phyloP scores from a whole-genome alignment of 2,797 vertebrate species.

The Mycteria americana region DNA sequence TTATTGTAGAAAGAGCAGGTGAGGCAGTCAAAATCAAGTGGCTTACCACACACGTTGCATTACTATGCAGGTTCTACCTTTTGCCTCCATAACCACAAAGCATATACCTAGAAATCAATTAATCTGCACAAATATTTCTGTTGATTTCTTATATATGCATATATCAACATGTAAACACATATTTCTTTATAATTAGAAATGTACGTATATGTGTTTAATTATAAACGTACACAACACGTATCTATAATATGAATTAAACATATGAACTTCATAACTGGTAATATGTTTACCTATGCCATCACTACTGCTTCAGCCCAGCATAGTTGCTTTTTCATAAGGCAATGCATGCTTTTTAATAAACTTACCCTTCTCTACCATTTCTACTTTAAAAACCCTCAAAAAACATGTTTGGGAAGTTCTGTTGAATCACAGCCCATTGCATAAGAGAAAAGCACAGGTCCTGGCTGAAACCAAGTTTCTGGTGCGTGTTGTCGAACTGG shows the following conservation, averaged over 20 bases:
- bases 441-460: background rate
- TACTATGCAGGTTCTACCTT: background rate
- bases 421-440: background rate
- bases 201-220: background rate
- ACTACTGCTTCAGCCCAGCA: background rate
- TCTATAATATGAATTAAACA: background rate
- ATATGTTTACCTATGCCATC: background rate
- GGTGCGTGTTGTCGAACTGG: background rate
- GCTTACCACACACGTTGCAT: fast-evolving
- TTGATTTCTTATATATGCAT: background rate
- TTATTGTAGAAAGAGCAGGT: background rate
- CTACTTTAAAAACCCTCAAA: background rate
- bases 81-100: background rate
- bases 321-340: background rate
- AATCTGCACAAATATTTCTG: background rate
- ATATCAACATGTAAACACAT: background rate
- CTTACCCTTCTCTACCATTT: background rate
- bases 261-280: background rate
- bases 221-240: background rate
- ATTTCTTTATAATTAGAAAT: background rate
- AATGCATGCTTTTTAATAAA: background rate
- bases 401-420: background rate
- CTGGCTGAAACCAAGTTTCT: conserved; percentile 27
- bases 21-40: background rate
- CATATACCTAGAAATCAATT: background rate